Conservation (phyloP, 1,140 invertebrate species). For the Pogonomyrmex barbatus region DNA sequence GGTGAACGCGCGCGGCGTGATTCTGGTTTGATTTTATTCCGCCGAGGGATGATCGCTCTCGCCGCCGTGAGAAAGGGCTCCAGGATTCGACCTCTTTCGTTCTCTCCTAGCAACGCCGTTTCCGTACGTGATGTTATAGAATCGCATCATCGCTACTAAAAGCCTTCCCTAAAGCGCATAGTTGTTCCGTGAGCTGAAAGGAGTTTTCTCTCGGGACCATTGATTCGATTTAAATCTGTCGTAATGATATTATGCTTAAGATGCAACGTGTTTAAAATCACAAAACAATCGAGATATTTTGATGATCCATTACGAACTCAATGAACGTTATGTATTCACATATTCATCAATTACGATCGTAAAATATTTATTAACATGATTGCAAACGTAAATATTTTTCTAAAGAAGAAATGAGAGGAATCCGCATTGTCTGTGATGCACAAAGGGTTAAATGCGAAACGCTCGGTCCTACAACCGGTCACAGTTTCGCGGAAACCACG, state of each 20-base stretch:
- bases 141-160: neutral
- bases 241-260: neutral
- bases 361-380: neutral
- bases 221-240: constrained; percentile 7
- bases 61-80: constrained; percentile 85
- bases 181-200: neutral
- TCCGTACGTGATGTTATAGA: constrained; percentile 19
- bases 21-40: constrained; percentile 84
- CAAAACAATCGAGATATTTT: neutral
- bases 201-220: neutral
- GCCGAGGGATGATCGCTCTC: constrained; percentile 77
- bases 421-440: neutral
- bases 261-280: neutral
- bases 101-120: constrained; percentile 33
- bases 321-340: neutral
- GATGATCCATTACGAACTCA: neutral
- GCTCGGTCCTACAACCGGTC: constrained; percentile 2
- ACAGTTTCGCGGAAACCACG: constrained; percentile 37
- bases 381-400: neutral
- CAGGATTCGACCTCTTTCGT: constrained; percentile 81
- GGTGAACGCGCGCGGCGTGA: constrained; percentile 78
- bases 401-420: neutral
- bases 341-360: neutral
- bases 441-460: neutral
- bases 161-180: neutral